Percentiles rank a stretch among this genome's conserved stretches.
phyloP scores from a whole-genome alignment of 1,140 invertebrate genomes.

The Calliopsis andreniformis region DNA sequence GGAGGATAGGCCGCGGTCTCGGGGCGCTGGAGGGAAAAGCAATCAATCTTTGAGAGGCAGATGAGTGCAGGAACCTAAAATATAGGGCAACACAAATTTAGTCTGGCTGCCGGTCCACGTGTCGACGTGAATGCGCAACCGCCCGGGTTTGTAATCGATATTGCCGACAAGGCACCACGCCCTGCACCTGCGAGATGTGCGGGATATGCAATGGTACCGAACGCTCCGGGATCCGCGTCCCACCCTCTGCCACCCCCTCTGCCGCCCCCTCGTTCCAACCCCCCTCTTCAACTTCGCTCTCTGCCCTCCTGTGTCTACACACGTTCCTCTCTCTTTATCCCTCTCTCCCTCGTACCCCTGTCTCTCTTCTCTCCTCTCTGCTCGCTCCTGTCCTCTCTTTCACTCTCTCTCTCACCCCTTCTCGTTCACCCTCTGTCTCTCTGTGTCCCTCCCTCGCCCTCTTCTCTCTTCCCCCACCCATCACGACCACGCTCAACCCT shows the following conservation, averaged over 20 bases:
- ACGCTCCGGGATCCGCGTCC: conserved; percentile 59
- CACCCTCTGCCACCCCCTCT: not conserved
- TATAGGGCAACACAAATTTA: conserved; percentile 82
- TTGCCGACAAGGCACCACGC: conserved; percentile 81
- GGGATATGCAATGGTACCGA: conserved; percentile 76
- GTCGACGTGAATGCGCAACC: conserved; percentile 81
- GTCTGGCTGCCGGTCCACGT: conserved; percentile 77
- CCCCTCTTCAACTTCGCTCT: conserved; percentile 31
- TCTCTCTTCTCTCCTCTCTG: not conserved
- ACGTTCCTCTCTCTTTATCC: not conserved
- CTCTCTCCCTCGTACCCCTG: not conserved
- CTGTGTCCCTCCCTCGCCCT: conserved; percentile 1
- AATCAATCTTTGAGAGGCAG: conserved; percentile 81
- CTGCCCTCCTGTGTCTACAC: conserved; percentile 30
- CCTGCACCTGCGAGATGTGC: conserved; percentile 80
- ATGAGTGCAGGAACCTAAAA: conserved; percentile 80
- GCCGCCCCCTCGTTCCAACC: not conserved
- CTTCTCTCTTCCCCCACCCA: not conserved
- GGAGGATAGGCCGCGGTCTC: conserved; percentile 42
- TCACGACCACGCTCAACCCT: too few relatives aligned
- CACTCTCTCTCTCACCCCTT: conserved; percentile 29
- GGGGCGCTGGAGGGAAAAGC: conserved; percentile 71
- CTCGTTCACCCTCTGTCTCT: not conserved
- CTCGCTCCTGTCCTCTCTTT: not conserved
- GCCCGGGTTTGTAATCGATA: conserved; percentile 81